Conservation (phyloP, 37 sponge, comb jelly and placozoan species). For the Aphrocallistes beatrix region DNA sequence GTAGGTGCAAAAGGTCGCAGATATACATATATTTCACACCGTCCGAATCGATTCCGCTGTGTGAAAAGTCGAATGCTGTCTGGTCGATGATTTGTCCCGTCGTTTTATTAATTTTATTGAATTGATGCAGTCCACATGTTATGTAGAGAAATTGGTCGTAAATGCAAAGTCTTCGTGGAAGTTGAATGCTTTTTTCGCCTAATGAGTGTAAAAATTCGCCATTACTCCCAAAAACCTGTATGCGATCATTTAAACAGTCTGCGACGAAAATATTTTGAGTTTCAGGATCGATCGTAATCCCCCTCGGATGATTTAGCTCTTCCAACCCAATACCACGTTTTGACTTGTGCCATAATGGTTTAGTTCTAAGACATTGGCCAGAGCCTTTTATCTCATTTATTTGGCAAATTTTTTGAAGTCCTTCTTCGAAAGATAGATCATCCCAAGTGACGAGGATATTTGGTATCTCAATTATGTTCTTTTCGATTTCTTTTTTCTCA, state of each 20-base stretch:
- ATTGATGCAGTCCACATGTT: background rate
- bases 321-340: background rate
- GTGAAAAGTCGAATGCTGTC: background rate
- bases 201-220: background rate
- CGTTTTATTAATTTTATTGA: background rate
- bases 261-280: background rate
- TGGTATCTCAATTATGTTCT: background rate
- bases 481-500: background rate
- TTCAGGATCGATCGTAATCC: background rate
- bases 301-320: background rate
- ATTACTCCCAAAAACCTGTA: background rate
- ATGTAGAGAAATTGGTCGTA: background rate
- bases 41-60: background rate
- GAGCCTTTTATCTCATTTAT: background rate
- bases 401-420: background rate
- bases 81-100: background rate
- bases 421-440: background rate
- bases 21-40: background rate
- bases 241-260: background rate
- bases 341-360: background rate
- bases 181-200: background rate
- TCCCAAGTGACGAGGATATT: background rate
- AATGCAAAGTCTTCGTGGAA: background rate
- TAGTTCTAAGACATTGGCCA: background rate
- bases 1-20: background rate